Percentiles rank a stretch among this genome's conserved stretches.
phyloP scores from a whole-genome alignment of 2,888 invertebrate species.

The Branchipolynoe longqiensis region DNA sequence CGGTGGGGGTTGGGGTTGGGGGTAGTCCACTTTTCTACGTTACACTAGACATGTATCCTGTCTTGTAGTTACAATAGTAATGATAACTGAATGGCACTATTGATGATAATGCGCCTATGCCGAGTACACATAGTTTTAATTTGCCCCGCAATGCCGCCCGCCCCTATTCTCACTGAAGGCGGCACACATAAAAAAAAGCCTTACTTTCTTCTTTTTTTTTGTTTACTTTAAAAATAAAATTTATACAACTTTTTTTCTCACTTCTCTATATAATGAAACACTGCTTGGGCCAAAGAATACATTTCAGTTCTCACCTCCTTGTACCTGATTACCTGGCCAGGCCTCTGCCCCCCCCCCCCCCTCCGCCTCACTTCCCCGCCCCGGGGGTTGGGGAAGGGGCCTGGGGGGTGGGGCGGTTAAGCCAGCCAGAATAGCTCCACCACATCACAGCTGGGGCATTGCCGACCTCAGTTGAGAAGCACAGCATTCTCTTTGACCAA shows the following conservation, averaged over 20 bases:
- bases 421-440: background rate
- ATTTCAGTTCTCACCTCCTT: slow-evolving; percentile 32
- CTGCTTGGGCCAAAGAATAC: slow-evolving; percentile 40
- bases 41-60: slow-evolving; percentile 45
- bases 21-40: slow-evolving; percentile 19
- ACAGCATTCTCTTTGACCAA: slow-evolving; percentile 41
- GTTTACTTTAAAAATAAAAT: too few species aligned
- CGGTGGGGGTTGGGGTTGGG: background rate
- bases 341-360: too few species aligned
- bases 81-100: background rate
- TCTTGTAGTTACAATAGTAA: slow-evolving; percentile 37
- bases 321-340: slow-evolving; percentile 9
- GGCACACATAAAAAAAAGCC: background rate
- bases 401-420: background rate
- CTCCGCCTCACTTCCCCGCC: too few species aligned
- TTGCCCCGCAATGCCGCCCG: background rate
- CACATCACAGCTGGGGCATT: slow-evolving; percentile 6
- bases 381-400: too few species aligned
- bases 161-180: background rate
- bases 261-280: slow-evolving; percentile 32
- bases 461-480: slow-evolving; percentile 28
- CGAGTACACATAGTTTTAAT: background rate
- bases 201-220: too few species aligned
- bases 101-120: background rate
- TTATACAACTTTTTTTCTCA: slow-evolving; percentile 15